Base-by-base conservation (phyloP, 2,888 invertebrate species). In the Fragum whitleyi region DNA sequence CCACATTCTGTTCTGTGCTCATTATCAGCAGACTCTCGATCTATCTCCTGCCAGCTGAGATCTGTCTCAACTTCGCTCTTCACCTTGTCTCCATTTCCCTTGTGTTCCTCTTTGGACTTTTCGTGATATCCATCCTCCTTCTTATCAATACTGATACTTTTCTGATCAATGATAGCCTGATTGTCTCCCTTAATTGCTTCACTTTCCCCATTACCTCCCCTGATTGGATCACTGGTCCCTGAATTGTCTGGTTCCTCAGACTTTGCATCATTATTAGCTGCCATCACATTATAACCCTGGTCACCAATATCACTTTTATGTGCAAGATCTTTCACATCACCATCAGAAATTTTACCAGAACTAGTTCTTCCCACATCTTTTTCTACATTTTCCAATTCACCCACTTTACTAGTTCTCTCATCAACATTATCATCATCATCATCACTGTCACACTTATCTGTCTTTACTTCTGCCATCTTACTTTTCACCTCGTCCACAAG, bases 1-100 rank as follows among this genome's bases (percentile, higher is more conserved):
- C 92, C 91, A 91, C 93, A 93, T 67, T 88, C 77, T 28, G 92
- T 92, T 74, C 79, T 89, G 82, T 92, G 91, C 70, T 90, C 89
- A 76, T 87, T 87, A 9, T 77, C 75, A 19, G 69, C 29, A 26
- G 71, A 47, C 21, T 65, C 71, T 29, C 72, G 74, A 28, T 81
- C 67, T 19, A 57, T 53, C 16, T 90, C 90, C 55, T 88, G 81
- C 90, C 90, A 90, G 67, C 88, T 90, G 32, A 91, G 78, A 68
- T 88, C 80, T 32, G 91, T 90, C 47, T 92, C 89, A 16, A 83
- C 81, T 16, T 75, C 68, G 74, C 26, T 84, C 80, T 78, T 82
- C 74, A 23, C 1, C 73, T 77, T 67, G 51, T 70, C 79, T 29
- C 23, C 51, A 36, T 67, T 19, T 7, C 55, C 74, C 14, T 47